Percentiles rank a stretch among this genome's conserved stretches.
These are phyloP conservation scores for Heterotilapia buettikoferi DNA, from an alignment of 2,113 vertebrate genomes.

Conservation along the genomic window DNA sequence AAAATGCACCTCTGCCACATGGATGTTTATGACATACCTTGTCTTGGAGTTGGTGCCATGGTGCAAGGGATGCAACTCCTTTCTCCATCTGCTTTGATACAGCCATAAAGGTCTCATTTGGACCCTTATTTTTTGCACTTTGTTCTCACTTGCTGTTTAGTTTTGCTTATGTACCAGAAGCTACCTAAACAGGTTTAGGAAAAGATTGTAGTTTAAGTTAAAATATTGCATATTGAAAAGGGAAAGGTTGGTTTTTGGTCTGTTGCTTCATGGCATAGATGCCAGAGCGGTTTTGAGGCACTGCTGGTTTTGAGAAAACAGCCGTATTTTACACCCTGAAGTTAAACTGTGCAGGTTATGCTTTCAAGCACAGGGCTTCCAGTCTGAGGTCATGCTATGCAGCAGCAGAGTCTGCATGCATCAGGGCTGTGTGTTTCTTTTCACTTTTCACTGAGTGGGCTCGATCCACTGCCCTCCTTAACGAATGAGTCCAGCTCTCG, in stretches of 20 bases:
- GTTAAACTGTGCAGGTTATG: neutral
- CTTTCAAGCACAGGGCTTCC: neutral
- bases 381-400: neutral
- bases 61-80: accelerated
- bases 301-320: neutral
- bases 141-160: neutral
- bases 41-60: neutral
- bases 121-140: accelerated
- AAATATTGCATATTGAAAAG: neutral
- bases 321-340: neutral
- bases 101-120: neutral
- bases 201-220: neutral
- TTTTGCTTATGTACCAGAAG: neutral
- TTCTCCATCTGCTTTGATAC: neutral
- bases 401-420: neutral
- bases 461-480: neutral
- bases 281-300: neutral
- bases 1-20: neutral
- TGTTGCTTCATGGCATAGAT: neutral
- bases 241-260: neutral
- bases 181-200: neutral
- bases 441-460: neutral
- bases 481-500: neutral
- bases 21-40: neutral
- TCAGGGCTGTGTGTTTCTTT: neutral